Base-by-base conservation (phyloP, 1,140 invertebrate genomes). In the Caenorhabditis tropicalis region DNA sequence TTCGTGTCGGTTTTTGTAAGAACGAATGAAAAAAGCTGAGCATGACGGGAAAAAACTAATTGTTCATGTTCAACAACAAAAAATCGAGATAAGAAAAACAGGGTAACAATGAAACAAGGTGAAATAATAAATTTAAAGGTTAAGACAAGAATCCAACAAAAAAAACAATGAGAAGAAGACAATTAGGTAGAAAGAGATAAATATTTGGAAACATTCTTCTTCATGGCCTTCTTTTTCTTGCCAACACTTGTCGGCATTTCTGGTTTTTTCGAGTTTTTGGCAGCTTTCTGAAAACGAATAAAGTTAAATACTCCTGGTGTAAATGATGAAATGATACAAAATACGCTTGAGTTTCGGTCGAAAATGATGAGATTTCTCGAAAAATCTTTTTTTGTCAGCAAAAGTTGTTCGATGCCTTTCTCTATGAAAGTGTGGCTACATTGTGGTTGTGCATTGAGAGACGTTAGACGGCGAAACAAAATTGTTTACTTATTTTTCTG, bases 161-260 rank as follows among this genome's bases (percentile, higher is more conserved):
- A 27, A 36, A 27, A 43, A 24, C 0, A 19, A 56, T 19, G 19
- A 56, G 48, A 49, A 51, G 9, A 24, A 0, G 31, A 27, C 1
- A 3, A 81, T 56, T 39, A 82, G 16, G 53, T 33, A 15, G 84
- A 81, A 33, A 85, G 70, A 9, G 84, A 60, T 24, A 85, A 81
- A 53, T 82, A 85, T 46, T 85, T 85, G 21, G 84, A 33, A 31
- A 85, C 36, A 29, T 82, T 82, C 60, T 82, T 85, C 70, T 85
- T 85, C 31, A 27, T 70, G 12, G 43, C 39, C 58, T 85, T 85
- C 51, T 70, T 82, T 29, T 85, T 82, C 49, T 85, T 82, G 12
- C 33, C 43, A 49, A 49, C 84, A 48, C 81, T 43, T 12, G 56
- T n/a, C 10, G 82, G 82, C n/a, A 58, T 39, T n/a, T 58, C 43